Base-by-base conservation (phyloP, 30 jellyfish, hydroid and myxozoan species). In the Morbakka virulenta region DNA sequence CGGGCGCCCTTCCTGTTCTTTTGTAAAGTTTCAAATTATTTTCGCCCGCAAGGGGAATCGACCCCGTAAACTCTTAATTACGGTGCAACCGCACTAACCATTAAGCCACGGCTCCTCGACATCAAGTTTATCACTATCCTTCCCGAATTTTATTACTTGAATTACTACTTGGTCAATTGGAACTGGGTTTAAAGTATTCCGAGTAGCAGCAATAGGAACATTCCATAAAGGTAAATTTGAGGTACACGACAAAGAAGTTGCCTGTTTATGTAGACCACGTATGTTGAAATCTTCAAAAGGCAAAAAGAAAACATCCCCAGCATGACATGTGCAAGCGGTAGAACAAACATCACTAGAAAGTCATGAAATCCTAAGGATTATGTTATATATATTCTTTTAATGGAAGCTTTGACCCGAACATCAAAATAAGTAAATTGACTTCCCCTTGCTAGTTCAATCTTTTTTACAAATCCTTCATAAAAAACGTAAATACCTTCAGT, bases 271-370 rank as follows among this genome's bases (percentile, higher is more conserved):
- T 17, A 23, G 64, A 31, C 88, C 88, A 20, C 41, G 20, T 35
- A 70, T 62, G 81, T 77, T 77, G 61, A 75, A 77, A 64, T 61
- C 88, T 34, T 62, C 88, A 50, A 77, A 35, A 20, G 80, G 80
- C 32, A 74, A 74, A 35, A 77, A 50, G 22, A 50, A 62, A 35
- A 26, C 76, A 27, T 57, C 76, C 57, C 57, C 57, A 63, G 28
- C 33, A 33, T 63, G 75, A 63, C 75, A 63, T 21, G 75, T 63
- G 47, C 75, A 63, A 21, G 75, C 75, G 17, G 75, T 47, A 22
- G 75, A 63, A 28, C 75, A 63, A 63, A 63, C 75, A 63, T 2
- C 75, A 63, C 75, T 47, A 63, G 75, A 63, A 63, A 23, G 17
- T 17, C 17, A 21, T 63, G 75, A 63, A 23, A 63, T 23, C 28